These are phyloP conservation scores for Brachionus rubens DNA, from an alignment of 1,140 invertebrate genomes.

Conservation along the genomic window DNA sequence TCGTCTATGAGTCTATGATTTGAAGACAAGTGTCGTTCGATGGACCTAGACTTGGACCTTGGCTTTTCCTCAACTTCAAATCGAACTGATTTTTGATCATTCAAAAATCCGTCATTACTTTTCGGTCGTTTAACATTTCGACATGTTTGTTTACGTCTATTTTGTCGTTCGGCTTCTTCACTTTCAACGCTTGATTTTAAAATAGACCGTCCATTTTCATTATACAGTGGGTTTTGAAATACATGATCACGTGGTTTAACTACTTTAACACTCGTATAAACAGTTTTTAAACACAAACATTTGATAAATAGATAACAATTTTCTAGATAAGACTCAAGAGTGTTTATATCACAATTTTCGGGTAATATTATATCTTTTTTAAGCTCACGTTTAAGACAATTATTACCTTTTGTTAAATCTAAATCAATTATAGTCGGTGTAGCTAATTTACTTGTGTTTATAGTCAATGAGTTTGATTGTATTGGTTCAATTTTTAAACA, in stretches of 20 bases:
- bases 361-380: constrained; percentile 10
- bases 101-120: constrained; percentile 20
- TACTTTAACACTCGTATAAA: background rate
- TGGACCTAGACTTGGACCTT: background rate
- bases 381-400: background rate
- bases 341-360: constrained; percentile 2
- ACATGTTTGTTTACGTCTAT: background rate
- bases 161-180: background rate
- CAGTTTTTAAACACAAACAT: background rate
- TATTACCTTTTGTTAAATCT: background rate
- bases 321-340: constrained; percentile 22
- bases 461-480: constrained; percentile 16
- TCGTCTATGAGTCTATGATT: background rate
- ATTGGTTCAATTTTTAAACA: constrained; percentile 25
- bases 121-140: constrained; percentile 13
- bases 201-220: background rate
- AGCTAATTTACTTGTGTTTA: constrained; percentile 18
- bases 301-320: constrained; percentile 2
- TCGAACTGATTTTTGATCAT: background rate
- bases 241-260: background rate
- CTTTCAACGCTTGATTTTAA: background rate
- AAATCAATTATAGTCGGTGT: background rate
- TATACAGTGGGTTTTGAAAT: constrained; percentile 16
- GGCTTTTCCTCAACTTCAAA: background rate
- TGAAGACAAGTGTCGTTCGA: background rate